Percentiles rank a stretch among this genome's conserved stretches.
These are phyloP conservation scores for Linepithema humile DNA, from an alignment of 1,140 invertebrate genomes.

Conservation along the genomic window DNA sequence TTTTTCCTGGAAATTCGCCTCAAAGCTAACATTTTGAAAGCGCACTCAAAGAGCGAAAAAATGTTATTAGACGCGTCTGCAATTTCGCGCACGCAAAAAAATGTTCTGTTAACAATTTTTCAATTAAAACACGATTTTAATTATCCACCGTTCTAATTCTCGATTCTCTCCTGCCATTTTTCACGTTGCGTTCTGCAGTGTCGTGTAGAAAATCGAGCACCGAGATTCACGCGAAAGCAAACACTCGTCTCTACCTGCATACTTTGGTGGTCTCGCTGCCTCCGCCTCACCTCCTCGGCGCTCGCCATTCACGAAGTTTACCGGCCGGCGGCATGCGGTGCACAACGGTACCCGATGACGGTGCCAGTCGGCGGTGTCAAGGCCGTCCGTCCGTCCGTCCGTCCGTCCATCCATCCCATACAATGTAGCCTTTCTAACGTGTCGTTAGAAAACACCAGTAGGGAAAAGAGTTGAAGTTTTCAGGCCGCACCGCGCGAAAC, in stretches of 20 bases:
- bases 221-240: background rate
- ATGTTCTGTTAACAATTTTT: too few relatives aligned
- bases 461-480: background rate
- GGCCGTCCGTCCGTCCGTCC: constrained; percentile 25
- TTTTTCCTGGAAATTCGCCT: too few relatives aligned
- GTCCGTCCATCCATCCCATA: background rate
- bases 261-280: constrained; percentile 7
- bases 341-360: constrained; percentile 59
- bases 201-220: background rate
- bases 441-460: background rate
- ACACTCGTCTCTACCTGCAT: constrained; percentile 24
- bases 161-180: too few relatives aligned
- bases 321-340: constrained; percentile 36
- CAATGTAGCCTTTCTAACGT: constrained; percentile 36
- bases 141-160: too few relatives aligned
- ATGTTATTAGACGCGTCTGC: too few relatives aligned
- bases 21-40: too few relatives aligned
- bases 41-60: too few relatives aligned
- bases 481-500: background rate
- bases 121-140: too few relatives aligned
- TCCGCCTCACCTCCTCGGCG: constrained; percentile 15
- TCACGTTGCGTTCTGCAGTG: too few relatives aligned
- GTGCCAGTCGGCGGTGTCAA: constrained; percentile 50
- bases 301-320: constrained; percentile 56
- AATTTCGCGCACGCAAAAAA: too few relatives aligned